These are phyloP conservation scores for Stichopus horrens DNA, from an alignment of 53 echinoderm and acorn worm species.

Conservation along the genomic window DNA sequence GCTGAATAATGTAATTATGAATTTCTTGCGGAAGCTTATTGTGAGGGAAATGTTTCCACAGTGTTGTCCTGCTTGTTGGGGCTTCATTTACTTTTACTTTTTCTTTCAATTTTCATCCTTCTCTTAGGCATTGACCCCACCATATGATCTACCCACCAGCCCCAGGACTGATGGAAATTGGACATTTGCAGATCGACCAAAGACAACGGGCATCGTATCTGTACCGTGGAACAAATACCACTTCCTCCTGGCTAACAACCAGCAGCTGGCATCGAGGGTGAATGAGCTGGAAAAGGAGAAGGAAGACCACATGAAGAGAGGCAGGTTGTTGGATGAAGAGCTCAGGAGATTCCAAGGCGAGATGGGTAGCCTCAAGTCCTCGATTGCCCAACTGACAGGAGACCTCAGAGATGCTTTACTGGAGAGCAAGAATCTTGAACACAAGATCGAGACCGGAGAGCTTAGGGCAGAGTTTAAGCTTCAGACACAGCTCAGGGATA, in stretches of 20 bases:
- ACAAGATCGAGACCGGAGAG: constrained; percentile 20
- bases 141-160: neutral
- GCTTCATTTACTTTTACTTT: neutral
- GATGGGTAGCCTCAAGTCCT: constrained; percentile 6
- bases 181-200: neutral
- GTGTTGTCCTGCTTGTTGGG: too few species aligned
- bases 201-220: neutral
- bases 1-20: too few species aligned
- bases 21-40: too few species aligned
- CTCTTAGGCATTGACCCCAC: neutral
- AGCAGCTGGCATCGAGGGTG: neutral
- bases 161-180: neutral
- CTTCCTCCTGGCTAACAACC: neutral
- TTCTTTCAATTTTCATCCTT: neutral
- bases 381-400: neutral
- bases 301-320: constrained; percentile 10
- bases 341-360: constrained; percentile 7
- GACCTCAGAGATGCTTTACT: constrained; percentile 9
- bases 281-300: constrained; percentile 11
- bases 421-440: neutral
- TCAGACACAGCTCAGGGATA: constrained; percentile 4
- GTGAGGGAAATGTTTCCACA: too few species aligned
- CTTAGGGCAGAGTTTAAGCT: constrained; percentile 18
- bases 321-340: constrained; percentile 2
- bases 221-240: constrained; percentile 17